These are phyloP conservation scores for Eupristina koningsbergeri DNA, from an alignment of 1,140 invertebrate species.

Conservation along the genomic window DNA sequence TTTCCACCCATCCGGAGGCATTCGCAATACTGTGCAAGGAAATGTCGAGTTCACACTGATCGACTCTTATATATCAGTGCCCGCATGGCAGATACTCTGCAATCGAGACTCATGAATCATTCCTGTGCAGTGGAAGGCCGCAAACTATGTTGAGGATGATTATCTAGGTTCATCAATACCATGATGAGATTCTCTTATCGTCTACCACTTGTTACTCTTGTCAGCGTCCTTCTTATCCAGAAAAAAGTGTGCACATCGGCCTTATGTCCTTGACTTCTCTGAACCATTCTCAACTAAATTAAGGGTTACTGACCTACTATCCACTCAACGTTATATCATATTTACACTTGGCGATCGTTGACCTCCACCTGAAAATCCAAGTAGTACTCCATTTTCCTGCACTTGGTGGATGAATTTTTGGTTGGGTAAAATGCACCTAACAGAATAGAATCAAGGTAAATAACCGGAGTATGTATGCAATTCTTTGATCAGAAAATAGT, in stretches of 20 bases:
- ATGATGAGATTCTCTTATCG: too few relatives aligned
- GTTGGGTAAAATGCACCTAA: neutral
- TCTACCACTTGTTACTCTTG: too few relatives aligned
- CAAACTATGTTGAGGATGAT: neutral
- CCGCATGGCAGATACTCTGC: neutral
- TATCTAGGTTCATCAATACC: too few relatives aligned
- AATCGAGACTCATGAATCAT: neutral
- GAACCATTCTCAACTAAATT: neutral
- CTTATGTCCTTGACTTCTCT: neutral
- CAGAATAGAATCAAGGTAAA: too few relatives aligned
- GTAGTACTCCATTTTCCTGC: neutral
- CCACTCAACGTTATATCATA: neutral
- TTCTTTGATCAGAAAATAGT: too few relatives aligned
- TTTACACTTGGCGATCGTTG: neutral
- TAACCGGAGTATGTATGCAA: too few relatives aligned
- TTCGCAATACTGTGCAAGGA: neutral
- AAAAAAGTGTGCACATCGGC: too few relatives aligned
- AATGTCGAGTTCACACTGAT: neutral
- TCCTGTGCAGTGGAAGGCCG: neutral
- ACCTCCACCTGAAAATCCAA: neutral
- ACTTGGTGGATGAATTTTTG: neutral
- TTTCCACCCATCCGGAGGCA: neutral
- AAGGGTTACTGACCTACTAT: constrained; percentile 11
- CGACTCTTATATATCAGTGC: neutral
- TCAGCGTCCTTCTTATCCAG: neutral